phyloP scores from a whole-genome alignment of 2,797 vertebrate genomes.

The Trichosurus vulpecula region DNA sequence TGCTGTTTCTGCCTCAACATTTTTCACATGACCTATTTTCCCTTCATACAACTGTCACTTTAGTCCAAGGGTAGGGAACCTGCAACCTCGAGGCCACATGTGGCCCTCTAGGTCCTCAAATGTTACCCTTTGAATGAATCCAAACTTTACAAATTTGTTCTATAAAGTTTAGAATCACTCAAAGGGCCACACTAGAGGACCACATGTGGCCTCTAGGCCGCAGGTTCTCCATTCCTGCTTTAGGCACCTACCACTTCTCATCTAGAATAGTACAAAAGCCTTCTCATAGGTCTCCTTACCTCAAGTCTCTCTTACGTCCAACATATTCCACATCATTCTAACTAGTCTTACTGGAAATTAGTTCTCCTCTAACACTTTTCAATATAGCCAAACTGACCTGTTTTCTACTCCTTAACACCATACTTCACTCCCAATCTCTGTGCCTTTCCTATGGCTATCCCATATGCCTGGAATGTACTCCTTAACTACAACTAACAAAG shows the following conservation, averaged over 20 bases:
- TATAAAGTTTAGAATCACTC: too few species aligned
- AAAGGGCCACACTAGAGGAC: too few species aligned
- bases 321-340: neutral
- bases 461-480: neutral
- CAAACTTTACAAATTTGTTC: too few species aligned
- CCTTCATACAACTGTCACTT: neutral
- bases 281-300: neutral
- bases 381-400: neutral
- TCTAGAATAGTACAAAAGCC: neutral
- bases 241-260: neutral
- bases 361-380: neutral
- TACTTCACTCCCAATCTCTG: neutral
- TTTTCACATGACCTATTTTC: neutral
- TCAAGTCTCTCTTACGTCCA: neutral
- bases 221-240: too few species aligned
- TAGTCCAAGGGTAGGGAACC: too few species aligned
- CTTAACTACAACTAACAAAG: neutral
- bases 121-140: too few species aligned
- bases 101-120: too few species aligned
- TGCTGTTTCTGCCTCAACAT: neutral
- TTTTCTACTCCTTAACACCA: neutral
- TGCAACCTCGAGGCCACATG: too few species aligned
- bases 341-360: neutral
- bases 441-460: neutral
- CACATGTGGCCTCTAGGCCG: too few species aligned